Evolutionary conservation across 37 sponge, comb jelly and placozoan species (phyloP), one percentile per base, ranked within the genome.

Genomic region (Beroe ovata): DNA sequence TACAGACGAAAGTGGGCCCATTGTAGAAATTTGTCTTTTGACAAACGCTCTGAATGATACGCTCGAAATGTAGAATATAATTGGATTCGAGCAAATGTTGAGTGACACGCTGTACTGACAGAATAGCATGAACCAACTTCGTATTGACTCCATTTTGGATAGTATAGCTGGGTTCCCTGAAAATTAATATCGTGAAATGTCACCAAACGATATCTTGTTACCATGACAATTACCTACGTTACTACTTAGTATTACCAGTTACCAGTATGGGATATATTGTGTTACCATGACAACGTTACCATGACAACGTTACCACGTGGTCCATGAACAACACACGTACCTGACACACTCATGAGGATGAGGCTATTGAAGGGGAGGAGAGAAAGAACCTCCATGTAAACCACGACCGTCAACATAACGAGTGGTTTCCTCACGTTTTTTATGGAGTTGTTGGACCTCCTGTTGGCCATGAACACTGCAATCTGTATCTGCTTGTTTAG

Each of bases 361-460:
- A 42, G 28, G 8, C 28, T 23, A 21, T 39, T 42, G 35, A 42
- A 36, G 28, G 84, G 84, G 3, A 77, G 23, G 23, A 77, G 54
- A 23, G 84, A 42, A 4, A 77, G 22, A 21, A 39, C 38, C 84
- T 77, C 47, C 25, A 77, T 39, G 33, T 42, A 77, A 6, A 36
- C 21, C 84, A 77, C 38, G 2, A 23, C 47, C 0, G 54, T 77
- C 38, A 77, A 54, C 42, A 77, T 77, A 6, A 77, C 36, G 1
- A 77, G 47, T 1, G 84, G 84, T 20, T 77, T 77, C 38, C 84
- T 77, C 14, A 77, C 47, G 28, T 39, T 42, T 19, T n/a, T 36
- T 21, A 39, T 14, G 36, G 42, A n/a, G 14, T 77, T 77, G 26
- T 77, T 38, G 47, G 35, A 21, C 41, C 84, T 33, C 6, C 84